Evolutionary conservation across 2,888 invertebrate genomes (phyloP).

Genomic region (Cheiracanthium punctorium): DNA sequence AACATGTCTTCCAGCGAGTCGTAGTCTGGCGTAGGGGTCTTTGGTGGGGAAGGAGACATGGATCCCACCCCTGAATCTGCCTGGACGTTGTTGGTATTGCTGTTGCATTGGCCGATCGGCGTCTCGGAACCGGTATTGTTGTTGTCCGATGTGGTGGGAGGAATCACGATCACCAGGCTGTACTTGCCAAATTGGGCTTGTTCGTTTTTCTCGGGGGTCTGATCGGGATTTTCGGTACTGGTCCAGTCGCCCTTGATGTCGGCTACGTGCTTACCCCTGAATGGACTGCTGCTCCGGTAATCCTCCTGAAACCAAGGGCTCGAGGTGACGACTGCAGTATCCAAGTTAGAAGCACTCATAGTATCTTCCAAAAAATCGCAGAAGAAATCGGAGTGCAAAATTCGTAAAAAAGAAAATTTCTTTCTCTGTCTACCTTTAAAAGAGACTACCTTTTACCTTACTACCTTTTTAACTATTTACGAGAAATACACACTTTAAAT

Average conservation of each 20-base stretch:
- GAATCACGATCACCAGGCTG: slow-evolving; percentile 59
- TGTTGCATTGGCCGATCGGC: neutral
- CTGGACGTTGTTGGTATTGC: neutral
- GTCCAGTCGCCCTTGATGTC: slow-evolving; percentile 2
- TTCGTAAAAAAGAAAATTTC: no score
- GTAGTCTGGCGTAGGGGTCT: slow-evolving; percentile 61
- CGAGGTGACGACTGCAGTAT: neutral
- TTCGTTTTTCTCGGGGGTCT: neutral
- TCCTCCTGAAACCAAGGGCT: slow-evolving; percentile 43
- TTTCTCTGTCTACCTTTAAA: no score
- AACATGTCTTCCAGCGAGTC: slow-evolving; percentile 44
- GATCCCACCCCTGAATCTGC: slow-evolving; percentile 60
- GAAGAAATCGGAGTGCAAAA: no score
- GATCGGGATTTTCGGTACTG: neutral
- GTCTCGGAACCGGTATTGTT: neutral
- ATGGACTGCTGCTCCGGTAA: slow-evolving; percentile 48
- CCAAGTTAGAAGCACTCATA: slow-evolving; percentile 42
- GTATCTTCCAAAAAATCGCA: neutral
- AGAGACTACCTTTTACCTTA: no score
- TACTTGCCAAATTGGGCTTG: slow-evolving; percentile 49
- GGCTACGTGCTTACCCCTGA: slow-evolving; percentile 48
- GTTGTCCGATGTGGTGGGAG: neutral
- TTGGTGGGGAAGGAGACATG: slow-evolving; percentile 62
- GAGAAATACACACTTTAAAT: no score
- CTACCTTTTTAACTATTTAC: no score